Base-by-base conservation (phyloP, 2,797 vertebrate genomes). In the Eulemur albifrons region DNA sequence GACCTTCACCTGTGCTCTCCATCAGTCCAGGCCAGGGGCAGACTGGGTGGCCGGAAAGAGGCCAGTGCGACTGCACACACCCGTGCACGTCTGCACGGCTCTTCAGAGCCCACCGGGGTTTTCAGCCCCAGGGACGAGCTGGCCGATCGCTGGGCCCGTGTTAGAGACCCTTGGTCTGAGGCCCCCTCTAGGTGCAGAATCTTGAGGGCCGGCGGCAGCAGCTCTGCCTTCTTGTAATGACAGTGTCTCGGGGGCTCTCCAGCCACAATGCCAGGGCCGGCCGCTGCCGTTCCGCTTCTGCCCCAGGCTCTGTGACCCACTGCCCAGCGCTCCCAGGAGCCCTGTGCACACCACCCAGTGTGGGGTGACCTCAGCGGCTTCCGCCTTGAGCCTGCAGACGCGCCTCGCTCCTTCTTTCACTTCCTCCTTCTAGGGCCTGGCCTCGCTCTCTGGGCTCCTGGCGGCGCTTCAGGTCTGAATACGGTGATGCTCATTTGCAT, bases 281-380 rank as follows among this genome's bases (percentile, higher is more conserved):
- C 23, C 23, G 4, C 48, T 27, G 5, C 1, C 5, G 10, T 54
- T 40, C 17, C 0, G 0, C 13, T 21, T 25, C 38, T 38, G 20
- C 21, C 75, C 38, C 77, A 38, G 32, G 43, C 20, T 50, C 12
- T 65, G 67, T 14, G n/a, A 20, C 32, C 38, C 27, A 18, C 5
- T 14, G 30, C 50, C 72, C 1, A 2, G 27, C n/a, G 14, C 48
- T 84, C 80, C 76, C 30, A 57, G 15, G 57, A 72, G n/a, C 45
- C 23, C 8, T 0, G 0, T 7, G 38, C 52, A 20, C 76, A 25
- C 25, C n/a, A 48, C 32, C 25, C 52, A 21, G 21, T 5, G 32
- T 45, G 52, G 27, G 25, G 45, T 40, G 59, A 52, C n/a, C 54
- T n/a, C 50, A 45, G 59, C 15, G 5, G 43, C 52, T 54, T 59